phyloP scores from a whole-genome alignment of 2,888 invertebrate species.

The Acrobasis consociella region DNA sequence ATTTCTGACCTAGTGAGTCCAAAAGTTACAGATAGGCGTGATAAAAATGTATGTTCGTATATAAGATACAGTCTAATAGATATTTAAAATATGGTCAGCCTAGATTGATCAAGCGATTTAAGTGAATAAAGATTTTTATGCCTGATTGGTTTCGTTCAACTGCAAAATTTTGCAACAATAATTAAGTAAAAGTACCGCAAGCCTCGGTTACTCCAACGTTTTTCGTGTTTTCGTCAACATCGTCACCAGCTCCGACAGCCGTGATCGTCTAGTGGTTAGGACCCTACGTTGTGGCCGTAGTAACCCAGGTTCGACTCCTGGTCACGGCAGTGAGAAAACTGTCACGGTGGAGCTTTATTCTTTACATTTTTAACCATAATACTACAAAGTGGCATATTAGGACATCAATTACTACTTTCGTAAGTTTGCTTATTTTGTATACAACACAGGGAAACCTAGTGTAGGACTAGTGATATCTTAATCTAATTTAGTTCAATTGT shows the following conservation, averaged over 20 bases:
- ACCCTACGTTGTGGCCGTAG: slow-evolving; percentile 86
- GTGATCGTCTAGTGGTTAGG: slow-evolving; percentile 86
- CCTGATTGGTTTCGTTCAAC: neutral
- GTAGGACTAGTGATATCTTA: too few relatives aligned
- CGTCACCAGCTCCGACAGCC: slow-evolving; percentile 63
- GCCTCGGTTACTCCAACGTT: neutral
- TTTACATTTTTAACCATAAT: neutral
- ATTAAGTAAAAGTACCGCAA: neutral
- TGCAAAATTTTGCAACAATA: slow-evolving; percentile 2
- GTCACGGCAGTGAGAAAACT: slow-evolving; percentile 65
- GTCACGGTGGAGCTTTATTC: slow-evolving; percentile 49
- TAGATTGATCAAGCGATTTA: neutral
- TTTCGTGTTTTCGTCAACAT: slow-evolving; percentile 27
- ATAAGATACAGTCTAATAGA: too few relatives aligned
- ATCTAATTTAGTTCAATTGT: too few relatives aligned
- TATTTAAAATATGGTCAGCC: too few relatives aligned
- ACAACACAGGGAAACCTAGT: too few relatives aligned
- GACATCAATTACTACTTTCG: too few relatives aligned
- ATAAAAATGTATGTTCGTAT: too few relatives aligned
- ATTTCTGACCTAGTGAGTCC: too few relatives aligned
- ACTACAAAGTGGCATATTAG: too few relatives aligned
- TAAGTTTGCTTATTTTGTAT: too few relatives aligned
- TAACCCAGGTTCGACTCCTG: slow-evolving; percentile 85
- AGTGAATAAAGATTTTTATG: neutral
- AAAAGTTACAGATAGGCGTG: too few relatives aligned